These are phyloP conservation scores for Labeo calbasu DNA, from an alignment of 2,797 vertebrate genomes.

Conservation along the genomic window DNA sequence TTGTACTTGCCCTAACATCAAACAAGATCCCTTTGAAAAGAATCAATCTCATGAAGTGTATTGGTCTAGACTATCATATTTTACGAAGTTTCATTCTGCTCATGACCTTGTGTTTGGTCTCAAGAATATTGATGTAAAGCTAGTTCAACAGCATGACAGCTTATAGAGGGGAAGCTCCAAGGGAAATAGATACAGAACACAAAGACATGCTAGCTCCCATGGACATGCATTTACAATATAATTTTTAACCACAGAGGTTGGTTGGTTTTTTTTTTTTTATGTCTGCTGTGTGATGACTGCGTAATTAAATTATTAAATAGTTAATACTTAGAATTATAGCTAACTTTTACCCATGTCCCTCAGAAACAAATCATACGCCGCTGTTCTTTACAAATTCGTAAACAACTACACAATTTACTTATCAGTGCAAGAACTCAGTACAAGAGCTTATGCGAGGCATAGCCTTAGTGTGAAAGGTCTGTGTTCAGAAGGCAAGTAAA, in stretches of 20 bases:
- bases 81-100: slow-evolving; percentile 19
- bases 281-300: background rate
- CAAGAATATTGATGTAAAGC: slow-evolving; percentile 8
- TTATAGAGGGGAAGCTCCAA: background rate
- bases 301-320: background rate
- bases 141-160: background rate
- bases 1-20: background rate
- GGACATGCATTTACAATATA: background rate
- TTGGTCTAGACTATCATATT: slow-evolving; percentile 1
- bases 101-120: slow-evolving; percentile 34
- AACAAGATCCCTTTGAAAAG: background rate
- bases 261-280: background rate
- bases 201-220: background rate
- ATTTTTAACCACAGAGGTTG: background rate
- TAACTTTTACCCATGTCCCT: background rate
- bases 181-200: background rate
- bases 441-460: background rate
- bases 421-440: background rate
- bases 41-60: slow-evolving; percentile 26
- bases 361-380: background rate
- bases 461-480: slow-evolving; percentile 21
- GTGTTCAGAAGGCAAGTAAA: slow-evolving; percentile 25
- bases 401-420: background rate
- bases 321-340: background rate
- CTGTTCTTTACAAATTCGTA: background rate